Base-by-base conservation (phyloP, 2,113 vertebrate species). In the Thryonomys swinderianus region DNA sequence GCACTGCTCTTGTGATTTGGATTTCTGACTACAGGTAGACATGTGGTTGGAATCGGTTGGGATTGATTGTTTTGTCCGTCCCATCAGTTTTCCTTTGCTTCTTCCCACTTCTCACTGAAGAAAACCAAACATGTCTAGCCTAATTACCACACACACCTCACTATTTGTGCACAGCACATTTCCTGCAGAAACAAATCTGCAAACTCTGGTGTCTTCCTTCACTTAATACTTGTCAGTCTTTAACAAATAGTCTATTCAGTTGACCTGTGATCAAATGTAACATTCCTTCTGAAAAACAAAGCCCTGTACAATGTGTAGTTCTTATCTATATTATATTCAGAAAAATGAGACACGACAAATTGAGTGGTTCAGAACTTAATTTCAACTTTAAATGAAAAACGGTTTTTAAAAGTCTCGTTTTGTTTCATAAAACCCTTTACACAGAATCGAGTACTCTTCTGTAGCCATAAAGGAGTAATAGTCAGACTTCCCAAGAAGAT, bases 31-130 rank as follows among this genome's bases (percentile, higher is more conserved):
- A 5, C 9, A 32, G 45, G 34, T 7, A 10, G 20, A 74, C 21
- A 21, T 92, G 95, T 73, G 71, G 76, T 84, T 88, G 92, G 92
- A 97, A 79, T 89, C 53, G 91, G 79, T 93, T 97, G 94, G 42
- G n/a, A 59, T 97, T 97, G 94, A 13, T 95, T n/a, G 25, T 57
- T 95, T 23, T 94, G 1, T 20, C 25, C 34, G 27, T 85, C 78
- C 81, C 95, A 81, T 48, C 79, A 94, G 78, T 95, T 62, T 20
- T 57, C 88, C 97, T 1, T 1, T 32, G 53, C 10, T 8, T 51
- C 57, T 92, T 92, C 51, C 40, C 62, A 53, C 88, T 76, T 85
- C 21, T 59, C 42, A 4, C 62, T 91, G 48, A 94, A 78, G 95
- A 94, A 85, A 96, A 85, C 85, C 62, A 67, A 55, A 59, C 5